Percentiles rank a stretch among this genome's conserved stretches.
phyloP scores from a whole-genome alignment of 2,888 invertebrate genomes.

The Eustalomyia histrio region DNA sequence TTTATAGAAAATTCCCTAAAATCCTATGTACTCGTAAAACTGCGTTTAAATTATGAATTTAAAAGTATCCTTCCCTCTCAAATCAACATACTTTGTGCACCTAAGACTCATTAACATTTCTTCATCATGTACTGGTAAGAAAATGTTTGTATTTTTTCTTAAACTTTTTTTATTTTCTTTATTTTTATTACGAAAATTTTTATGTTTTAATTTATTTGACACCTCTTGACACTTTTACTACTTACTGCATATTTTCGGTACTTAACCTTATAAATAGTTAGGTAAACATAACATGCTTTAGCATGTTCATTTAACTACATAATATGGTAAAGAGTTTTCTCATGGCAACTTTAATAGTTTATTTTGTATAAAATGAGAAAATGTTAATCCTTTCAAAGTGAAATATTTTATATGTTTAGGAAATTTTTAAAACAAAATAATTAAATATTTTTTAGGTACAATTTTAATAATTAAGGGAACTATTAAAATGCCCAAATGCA shows the following conservation, averaged over 20 bases:
- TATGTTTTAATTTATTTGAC: constrained; percentile 46
- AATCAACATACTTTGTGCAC: too few species aligned
- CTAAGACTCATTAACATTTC: too few species aligned
- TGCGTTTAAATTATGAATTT: constrained; percentile 23
- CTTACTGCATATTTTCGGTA: constrained; percentile 33
- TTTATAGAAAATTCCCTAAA: too few species aligned
- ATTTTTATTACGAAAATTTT: too few species aligned
- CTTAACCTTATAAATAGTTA: constrained; percentile 41
- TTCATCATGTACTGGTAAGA: too few species aligned
- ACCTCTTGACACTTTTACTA: constrained; percentile 41
- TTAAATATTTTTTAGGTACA: too few species aligned
- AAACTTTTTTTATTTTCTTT: not conserved
- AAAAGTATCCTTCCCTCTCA: too few species aligned
- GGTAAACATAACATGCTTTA: constrained; percentile 28
- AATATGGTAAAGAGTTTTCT: not conserved
- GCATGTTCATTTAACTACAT: constrained; percentile 19
- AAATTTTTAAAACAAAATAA: too few species aligned
- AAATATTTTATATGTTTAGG: not conserved
- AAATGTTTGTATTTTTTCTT: constrained; percentile 22
- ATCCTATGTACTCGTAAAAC: constrained; percentile 22
- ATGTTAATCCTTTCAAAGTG: not conserved
- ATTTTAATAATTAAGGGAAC: too few species aligned
- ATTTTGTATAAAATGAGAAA: not conserved
- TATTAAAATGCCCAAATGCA: too few species aligned
- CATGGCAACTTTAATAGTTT: not conserved